Base-by-base conservation (phyloP, 2,113 vertebrate genomes). In the Triplophysa siluroides region DNA sequence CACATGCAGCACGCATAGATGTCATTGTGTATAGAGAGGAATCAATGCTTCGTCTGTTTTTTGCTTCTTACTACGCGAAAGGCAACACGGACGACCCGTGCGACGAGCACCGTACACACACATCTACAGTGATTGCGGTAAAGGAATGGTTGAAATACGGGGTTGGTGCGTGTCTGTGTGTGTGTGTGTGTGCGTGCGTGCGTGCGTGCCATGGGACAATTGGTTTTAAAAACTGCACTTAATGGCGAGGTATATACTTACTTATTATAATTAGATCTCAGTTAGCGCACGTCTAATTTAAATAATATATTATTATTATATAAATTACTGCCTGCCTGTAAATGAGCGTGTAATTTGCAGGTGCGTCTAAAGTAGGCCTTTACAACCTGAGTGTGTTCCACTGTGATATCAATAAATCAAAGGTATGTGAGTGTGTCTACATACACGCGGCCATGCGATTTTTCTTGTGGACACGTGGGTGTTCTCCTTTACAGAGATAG, bases 91-190 rank as follows among this genome's bases (percentile, higher is more conserved):
- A 71, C 73, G 45, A 62, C 54, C 54, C 19, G 54, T 71, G 52
- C 23, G 63, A 73, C 72, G 77, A 43, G 43, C 78, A 73, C 77
- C 77, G 72, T 50, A 50, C 77, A 61, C 82, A 78, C 73, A 76
- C 81, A 78, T 78, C n/a, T 65, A 80, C 80, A 72, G 79, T 72
- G 67, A 72, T 73, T 65, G 78, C 81, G 75, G 45, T 80, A 70
- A 83, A 66, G 78, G 74, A 84, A 73, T 83, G 80, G 81, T 79
- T 85, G 77, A 81, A 75, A 83, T 58, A 78, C 77, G 41, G 76
- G 67, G 83, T 60, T 16, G 76, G 73, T 71, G 76, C 71, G 75
- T 56, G 73, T 66, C 64, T 52, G 63, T 52, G 45, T 47, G 63
- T n/a, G 33, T 2, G 38, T 50, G 68, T 26, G 60, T 21, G 62